Percentiles rank a stretch among this genome's conserved stretches.
phyloP scores from a whole-genome alignment of 2,113 vertebrate species.

The Cyrtonyx montezumae region DNA sequence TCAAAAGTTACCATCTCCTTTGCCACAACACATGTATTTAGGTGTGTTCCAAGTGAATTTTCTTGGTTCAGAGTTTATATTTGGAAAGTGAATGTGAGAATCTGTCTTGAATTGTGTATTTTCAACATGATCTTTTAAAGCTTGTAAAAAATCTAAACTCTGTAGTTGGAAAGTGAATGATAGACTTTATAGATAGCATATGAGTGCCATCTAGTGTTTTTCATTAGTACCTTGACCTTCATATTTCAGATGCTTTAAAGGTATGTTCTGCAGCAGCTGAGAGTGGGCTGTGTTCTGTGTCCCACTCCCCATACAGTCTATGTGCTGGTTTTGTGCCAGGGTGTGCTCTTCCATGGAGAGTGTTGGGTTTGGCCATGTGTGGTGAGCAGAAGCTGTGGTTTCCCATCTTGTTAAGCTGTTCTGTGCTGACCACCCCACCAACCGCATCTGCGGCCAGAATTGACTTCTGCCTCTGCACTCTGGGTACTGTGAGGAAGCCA shows the following conservation, averaged over 20 bases:
- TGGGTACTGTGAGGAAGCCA: not conserved
- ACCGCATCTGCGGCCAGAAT: not conserved
- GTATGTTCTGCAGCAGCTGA: fast-evolving
- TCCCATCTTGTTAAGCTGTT: not conserved
- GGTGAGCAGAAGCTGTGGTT: fast-evolving
- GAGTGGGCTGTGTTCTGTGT: not conserved
- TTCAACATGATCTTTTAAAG: conserved; percentile 34
- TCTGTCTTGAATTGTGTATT: conserved; percentile 22
- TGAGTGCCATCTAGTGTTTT: conserved; percentile 76
- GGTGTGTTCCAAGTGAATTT: not conserved
- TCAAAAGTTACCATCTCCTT: not conserved
- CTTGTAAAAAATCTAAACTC: not conserved
- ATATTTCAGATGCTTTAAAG: not conserved
- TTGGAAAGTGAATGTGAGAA: conserved; percentile 17
- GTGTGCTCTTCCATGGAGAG: not conserved
- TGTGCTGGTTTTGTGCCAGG: fast-evolving
- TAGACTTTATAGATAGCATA: conserved; percentile 32
- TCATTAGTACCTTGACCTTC: not conserved
- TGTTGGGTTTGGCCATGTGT: not conserved
- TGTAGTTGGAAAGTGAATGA: not conserved
- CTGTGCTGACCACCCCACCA: fast-evolving
- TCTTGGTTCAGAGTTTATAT: not conserved
- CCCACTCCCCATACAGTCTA: not conserved
- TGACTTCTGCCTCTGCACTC: fast-evolving
- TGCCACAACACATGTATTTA: not conserved